Conservation (phyloP, 1,140 invertebrate genomes). For the Drosophila littoralis region DNA sequence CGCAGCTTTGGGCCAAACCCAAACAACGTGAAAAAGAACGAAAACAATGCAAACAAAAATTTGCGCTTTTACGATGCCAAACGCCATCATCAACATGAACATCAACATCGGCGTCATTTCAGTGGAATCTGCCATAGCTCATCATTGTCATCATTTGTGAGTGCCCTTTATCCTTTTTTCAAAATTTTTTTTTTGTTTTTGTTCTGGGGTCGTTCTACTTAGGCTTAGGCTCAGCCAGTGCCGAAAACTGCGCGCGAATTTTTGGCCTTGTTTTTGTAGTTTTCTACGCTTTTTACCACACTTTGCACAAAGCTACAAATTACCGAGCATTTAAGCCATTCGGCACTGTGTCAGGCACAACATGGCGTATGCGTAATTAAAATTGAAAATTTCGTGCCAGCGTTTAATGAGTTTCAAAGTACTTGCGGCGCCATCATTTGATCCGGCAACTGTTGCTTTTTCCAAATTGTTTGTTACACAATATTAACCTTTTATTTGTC, state of each 20-base stretch:
- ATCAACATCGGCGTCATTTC: slow-evolving; percentile 23
- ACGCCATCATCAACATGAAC: slow-evolving; percentile 54
- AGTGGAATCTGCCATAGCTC: slow-evolving; percentile 22
- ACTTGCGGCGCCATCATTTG: slow-evolving; percentile 17
- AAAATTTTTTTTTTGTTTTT: too few species aligned
- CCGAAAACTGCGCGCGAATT: slow-evolving; percentile 3
- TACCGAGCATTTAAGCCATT: slow-evolving; percentile 57
- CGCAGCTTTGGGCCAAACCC: slow-evolving; percentile 16
- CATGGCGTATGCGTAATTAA: slow-evolving; percentile 73
- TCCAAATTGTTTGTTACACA: slow-evolving; percentile 27
- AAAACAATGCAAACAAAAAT: slow-evolving; percentile 81
- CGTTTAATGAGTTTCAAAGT: slow-evolving; percentile 63
- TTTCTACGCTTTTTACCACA: slow-evolving; percentile 5
- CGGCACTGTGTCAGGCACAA: slow-evolving; percentile 43
- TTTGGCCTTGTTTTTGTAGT: slow-evolving; percentile 21
- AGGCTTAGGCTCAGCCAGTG: slow-evolving; percentile 18
- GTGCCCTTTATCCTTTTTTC: slow-evolving; percentile 32
- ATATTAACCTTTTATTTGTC: slow-evolving; percentile 67
- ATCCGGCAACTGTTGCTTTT: not conserved
- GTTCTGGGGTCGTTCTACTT: slow-evolving; percentile 13
- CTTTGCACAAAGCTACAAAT: slow-evolving; percentile 59
- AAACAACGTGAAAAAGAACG: slow-evolving; percentile 39
- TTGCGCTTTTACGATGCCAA: slow-evolving; percentile 72
- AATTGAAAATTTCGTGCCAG: slow-evolving; percentile 68
- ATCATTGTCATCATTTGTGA: slow-evolving; percentile 37